Evolutionary conservation across 1,140 invertebrate species (phyloP).

Genomic region (Sitophilus oryzae): DNA sequence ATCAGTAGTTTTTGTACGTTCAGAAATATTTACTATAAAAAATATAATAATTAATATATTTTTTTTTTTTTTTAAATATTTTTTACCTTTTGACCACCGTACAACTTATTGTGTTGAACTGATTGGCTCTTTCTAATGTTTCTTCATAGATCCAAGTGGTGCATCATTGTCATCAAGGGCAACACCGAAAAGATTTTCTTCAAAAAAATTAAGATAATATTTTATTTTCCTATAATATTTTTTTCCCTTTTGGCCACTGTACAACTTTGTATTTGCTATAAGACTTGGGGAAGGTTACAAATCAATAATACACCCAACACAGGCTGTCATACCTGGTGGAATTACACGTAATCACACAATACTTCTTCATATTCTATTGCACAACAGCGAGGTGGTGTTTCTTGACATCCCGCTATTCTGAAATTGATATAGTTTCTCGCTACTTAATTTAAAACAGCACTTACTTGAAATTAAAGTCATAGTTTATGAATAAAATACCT

Average conservation of each 20-base stretch:
- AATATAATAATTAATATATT: too few relatives aligned
- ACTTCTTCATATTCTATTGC: slow-evolving; percentile 94
- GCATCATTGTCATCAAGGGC: slow-evolving; percentile 91
- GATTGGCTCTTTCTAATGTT: slow-evolving; percentile 77
- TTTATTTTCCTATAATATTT: neutral
- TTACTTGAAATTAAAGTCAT: neutral
- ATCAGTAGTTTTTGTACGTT: slow-evolving; percentile 20
- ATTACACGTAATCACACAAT: slow-evolving; percentile 91
- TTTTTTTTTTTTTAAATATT: too few relatives aligned
- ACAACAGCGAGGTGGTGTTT: slow-evolving; percentile 85
- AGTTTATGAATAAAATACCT: slow-evolving; percentile 39
- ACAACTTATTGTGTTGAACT: slow-evolving; percentile 92
- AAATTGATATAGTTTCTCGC: slow-evolving; percentile 92
- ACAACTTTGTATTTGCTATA: slow-evolving; percentile 95
- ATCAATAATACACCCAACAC: slow-evolving; percentile 96
- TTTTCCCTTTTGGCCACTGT: slow-evolving; percentile 74
- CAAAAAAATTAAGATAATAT: neutral
- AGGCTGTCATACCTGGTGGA: slow-evolving; percentile 87
- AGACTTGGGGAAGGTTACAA: slow-evolving; percentile 96
- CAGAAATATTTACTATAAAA: slow-evolving; percentile 22
- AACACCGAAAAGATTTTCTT: slow-evolving; percentile 76
- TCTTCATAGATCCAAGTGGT: slow-evolving; percentile 94
- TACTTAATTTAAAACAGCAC: slow-evolving; percentile 43
- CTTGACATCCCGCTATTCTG: slow-evolving; percentile 79
- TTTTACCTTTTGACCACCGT: too few relatives aligned